Conservation (phyloP, 2,888 invertebrate genomes). For the Thereva unica region DNA sequence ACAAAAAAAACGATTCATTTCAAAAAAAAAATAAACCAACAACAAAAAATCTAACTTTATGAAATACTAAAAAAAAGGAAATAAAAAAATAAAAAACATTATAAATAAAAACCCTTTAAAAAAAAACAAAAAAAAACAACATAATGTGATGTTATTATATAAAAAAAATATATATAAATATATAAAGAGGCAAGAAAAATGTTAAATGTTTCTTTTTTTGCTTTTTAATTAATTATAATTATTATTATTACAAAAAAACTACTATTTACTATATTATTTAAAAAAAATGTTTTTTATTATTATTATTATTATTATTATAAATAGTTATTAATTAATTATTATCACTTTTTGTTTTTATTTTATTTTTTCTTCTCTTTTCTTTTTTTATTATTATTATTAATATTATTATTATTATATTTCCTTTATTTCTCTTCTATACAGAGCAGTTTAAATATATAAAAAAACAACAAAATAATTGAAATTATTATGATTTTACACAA, state of each 20-base stretch:
- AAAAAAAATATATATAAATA: constrained; percentile 31
- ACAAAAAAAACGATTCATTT: not conserved
- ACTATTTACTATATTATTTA: constrained; percentile 15
- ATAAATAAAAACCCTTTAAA: not conserved
- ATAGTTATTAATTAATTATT: constrained; percentile 31
- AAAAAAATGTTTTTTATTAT: not conserved
- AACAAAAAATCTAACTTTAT: constrained; percentile 20
- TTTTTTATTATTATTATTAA: not conserved
- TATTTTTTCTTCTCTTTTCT: constrained; percentile 11
- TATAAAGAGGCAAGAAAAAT: constrained; percentile 23
- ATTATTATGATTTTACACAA: constrained; percentile 5
- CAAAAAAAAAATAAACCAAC: constrained; percentile 15
- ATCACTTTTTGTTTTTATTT: constrained; percentile 10
- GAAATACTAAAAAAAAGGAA: constrained; percentile 5
- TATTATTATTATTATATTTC: not conserved
- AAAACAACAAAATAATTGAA: constrained; percentile 1
- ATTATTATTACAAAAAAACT: constrained; percentile 14
- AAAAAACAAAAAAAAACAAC: constrained; percentile 24
- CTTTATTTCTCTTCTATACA: not conserved
- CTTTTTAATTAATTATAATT: constrained; percentile 25
- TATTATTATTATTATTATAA: constrained; percentile 22
- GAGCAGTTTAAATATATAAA: not conserved
- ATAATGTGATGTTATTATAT: constrained; percentile 31
- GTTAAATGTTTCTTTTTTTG: constrained; percentile 26
- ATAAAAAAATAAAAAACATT: constrained; percentile 1